phyloP scores from a whole-genome alignment of 2,113 vertebrate species.

The Stegostoma tigrinum region DNA sequence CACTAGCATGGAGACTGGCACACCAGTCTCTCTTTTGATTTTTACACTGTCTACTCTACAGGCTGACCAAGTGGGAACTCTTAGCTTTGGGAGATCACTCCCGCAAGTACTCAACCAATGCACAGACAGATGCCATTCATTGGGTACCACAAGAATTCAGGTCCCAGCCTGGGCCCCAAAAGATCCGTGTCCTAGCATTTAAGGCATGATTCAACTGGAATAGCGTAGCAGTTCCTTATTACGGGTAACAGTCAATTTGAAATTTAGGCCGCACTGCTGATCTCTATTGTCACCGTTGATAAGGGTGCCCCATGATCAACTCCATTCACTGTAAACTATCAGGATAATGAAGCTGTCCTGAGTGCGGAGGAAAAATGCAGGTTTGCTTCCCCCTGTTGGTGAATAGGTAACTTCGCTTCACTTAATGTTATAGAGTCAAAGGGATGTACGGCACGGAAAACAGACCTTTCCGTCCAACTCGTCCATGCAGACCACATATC shows the following conservation, averaged over 20 bases:
- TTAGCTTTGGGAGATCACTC: neutral
- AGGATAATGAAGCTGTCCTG: neutral
- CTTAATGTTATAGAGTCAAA: neutral
- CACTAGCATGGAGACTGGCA: neutral
- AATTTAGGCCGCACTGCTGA: neutral
- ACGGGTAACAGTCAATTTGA: neutral
- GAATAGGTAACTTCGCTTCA: neutral
- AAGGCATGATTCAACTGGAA: neutral
- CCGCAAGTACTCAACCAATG: neutral
- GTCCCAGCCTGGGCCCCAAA: neutral
- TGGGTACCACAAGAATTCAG: neutral
- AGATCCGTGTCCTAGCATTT: neutral
- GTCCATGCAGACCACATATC: too few species aligned
- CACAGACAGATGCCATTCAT: neutral
- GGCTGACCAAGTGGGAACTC: neutral
- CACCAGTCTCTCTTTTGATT: neutral
- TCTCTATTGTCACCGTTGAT: neutral
- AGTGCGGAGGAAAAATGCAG: neutral
- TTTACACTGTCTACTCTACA: neutral
- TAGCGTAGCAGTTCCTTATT: neutral
- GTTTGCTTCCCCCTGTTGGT: constrained; percentile 20
- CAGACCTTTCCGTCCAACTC: too few species aligned
- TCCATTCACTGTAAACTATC: neutral
- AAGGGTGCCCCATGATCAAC: neutral
- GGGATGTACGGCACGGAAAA: too few species aligned